phyloP scores from a whole-genome alignment of 2,113 vertebrate genomes.

The Macquaria australasica region DNA sequence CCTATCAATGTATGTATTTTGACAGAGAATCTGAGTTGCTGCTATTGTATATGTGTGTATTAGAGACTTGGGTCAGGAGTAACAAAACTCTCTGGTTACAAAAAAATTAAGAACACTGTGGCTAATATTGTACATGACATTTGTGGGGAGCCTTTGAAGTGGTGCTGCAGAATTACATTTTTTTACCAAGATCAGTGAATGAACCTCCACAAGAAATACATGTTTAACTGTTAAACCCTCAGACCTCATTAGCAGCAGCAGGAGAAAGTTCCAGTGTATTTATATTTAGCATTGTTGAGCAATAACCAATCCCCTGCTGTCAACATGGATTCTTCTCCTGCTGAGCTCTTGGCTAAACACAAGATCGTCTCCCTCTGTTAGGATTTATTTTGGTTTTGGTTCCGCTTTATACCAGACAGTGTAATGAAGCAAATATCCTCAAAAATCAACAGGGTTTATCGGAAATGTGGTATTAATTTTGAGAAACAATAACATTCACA shows the following conservation, averaged over 20 bases:
- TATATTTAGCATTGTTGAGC: constrained; percentile 61
- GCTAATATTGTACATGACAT: constrained; percentile 6
- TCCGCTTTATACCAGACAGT: constrained; percentile 10
- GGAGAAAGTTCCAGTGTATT: constrained; percentile 37
- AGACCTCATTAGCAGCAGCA: constrained; percentile 36
- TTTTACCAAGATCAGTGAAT: background rate
- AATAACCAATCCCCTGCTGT: constrained; percentile 61
- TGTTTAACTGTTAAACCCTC: constrained; percentile 10
- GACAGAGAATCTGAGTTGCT: background rate
- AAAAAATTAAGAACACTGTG: background rate
- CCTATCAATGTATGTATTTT: background rate
- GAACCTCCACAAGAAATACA: background rate
- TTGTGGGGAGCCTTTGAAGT: constrained; percentile 8
- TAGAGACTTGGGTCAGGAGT: background rate
- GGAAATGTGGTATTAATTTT: constrained; percentile 13
- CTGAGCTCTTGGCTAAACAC: constrained; percentile 50
- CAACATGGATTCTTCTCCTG: constrained; percentile 44
- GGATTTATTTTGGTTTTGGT: constrained; percentile 36
- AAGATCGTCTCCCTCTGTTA: constrained; percentile 31
- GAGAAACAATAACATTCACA: background rate
- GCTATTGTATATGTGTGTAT: background rate
- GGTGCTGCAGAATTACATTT: background rate
- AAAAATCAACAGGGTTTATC: constrained; percentile 3
- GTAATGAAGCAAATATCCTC: background rate
- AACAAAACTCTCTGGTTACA: background rate